Conservation (phyloP, 2,888 invertebrate genomes). For the Ormia ochracea region DNA sequence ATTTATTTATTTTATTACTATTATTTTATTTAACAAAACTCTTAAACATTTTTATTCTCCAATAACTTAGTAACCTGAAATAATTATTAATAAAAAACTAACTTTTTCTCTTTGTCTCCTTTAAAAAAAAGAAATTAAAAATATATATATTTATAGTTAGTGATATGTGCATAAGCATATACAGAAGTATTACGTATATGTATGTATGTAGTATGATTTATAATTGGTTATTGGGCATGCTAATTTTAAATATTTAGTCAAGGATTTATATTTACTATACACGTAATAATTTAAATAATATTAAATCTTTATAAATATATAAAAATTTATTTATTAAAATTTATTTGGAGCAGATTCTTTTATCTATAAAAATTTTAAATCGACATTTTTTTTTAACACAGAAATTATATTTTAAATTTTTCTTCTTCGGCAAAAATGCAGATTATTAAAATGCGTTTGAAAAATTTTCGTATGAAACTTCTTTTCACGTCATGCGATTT, state of each 20-base stretch:
- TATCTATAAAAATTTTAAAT: not conserved
- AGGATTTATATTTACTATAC: not conserved
- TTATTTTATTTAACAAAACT: slow-evolving; percentile 26
- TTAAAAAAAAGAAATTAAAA: slow-evolving; percentile 1
- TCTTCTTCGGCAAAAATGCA: too few relatives aligned
- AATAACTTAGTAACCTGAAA: not conserved
- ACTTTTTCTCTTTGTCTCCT: slow-evolving; percentile 10
- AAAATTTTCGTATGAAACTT: too few relatives aligned
- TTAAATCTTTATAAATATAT: not conserved
- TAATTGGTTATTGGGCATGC: slow-evolving; percentile 37
- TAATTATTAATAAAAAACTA: slow-evolving; percentile 10
- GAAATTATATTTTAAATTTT: too few relatives aligned
- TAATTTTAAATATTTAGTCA: slow-evolving; percentile 18
- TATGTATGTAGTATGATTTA: slow-evolving; percentile 21
- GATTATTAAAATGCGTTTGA: too few relatives aligned
- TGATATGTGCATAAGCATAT: too few relatives aligned
- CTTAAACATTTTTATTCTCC: slow-evolving; percentile 5
- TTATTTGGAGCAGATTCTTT: not conserved
- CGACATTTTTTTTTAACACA: slow-evolving; percentile 15
- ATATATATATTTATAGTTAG: too few relatives aligned
- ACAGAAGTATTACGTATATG: slow-evolving; percentile 4
- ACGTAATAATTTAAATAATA: slow-evolving; percentile 6
- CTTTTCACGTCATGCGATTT: too few relatives aligned
- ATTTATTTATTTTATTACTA: too few relatives aligned
- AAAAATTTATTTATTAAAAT: not conserved